Conservation (phyloP, 2,113 vertebrate genomes). For the Elaphurus davidianus region DNA sequence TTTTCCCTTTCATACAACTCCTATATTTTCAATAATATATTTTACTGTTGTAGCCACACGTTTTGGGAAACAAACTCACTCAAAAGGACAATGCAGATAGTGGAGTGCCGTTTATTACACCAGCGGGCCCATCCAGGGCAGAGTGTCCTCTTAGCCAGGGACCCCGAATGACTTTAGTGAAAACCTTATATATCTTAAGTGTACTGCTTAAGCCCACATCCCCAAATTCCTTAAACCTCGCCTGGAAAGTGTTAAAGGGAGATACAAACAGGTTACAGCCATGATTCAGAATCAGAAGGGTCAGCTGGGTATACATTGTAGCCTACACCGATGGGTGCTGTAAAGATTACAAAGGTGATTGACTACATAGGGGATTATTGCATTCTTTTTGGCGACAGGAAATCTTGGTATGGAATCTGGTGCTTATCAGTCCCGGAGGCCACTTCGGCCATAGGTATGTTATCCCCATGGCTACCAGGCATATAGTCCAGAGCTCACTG, state of each 20-base stretch:
- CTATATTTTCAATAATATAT: neutral
- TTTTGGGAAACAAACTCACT: neutral
- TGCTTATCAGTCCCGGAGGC: neutral
- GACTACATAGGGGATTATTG: neutral
- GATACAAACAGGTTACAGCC: neutral
- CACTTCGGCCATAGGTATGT: neutral
- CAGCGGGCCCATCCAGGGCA: neutral
- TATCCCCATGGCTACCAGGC: neutral
- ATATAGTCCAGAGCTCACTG: neutral
- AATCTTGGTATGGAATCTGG: neutral
- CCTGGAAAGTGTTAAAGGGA: neutral
- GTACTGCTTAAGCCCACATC: neutral
- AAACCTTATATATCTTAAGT: neutral
- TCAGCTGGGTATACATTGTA: neutral
- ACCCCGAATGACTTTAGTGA: neutral
- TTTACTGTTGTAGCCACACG: accelerated
- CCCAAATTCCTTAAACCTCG: neutral
- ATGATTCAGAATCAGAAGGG: neutral
- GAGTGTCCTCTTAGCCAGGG: neutral
- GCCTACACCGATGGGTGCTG: neutral
- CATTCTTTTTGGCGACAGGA: neutral
- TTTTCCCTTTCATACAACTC: neutral
- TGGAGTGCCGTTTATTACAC: neutral
- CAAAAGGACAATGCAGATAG: neutral
- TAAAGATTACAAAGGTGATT: neutral